phyloP scores from a whole-genome alignment of 2,113 vertebrate genomes.

The Melanocharis versteri region DNA sequence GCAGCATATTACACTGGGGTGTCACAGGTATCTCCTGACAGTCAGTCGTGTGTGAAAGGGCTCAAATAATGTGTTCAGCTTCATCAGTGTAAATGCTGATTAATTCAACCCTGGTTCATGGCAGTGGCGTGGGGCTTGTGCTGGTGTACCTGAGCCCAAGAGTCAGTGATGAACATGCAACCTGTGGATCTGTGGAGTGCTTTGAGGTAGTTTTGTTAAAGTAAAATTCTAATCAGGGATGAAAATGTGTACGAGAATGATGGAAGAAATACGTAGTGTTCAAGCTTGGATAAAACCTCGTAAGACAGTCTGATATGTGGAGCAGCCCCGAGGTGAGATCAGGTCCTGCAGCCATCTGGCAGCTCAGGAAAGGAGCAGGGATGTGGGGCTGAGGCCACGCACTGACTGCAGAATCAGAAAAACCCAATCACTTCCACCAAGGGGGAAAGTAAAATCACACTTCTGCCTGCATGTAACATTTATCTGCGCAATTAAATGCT shows the following conservation, averaged over 20 bases:
- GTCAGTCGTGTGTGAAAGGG: neutral
- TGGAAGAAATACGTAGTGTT: neutral
- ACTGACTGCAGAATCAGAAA: neutral
- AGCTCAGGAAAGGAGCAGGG: neutral
- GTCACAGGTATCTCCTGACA: neutral
- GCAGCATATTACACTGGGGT: neutral
- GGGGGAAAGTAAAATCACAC: neutral
- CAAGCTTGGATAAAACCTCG: neutral
- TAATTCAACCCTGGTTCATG: neutral
- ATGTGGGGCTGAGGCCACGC: neutral
- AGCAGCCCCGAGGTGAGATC: neutral
- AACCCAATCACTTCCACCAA: neutral
- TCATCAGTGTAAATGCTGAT: neutral
- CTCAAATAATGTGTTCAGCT: neutral
- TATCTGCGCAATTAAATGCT: neutral
- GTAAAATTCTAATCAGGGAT: neutral
- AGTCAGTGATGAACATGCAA: neutral
- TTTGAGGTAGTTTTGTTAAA: neutral
- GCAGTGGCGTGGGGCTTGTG: neutral
- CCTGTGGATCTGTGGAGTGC: neutral
- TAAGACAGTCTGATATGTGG: neutral
- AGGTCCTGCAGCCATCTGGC: neutral
- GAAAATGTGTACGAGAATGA: neutral
- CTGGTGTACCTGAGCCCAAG: rapidly evolving
- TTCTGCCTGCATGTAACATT: neutral